These are phyloP conservation scores for Salminus brasiliensis DNA, from an alignment of 2,113 vertebrate species.

Conservation along the genomic window DNA sequence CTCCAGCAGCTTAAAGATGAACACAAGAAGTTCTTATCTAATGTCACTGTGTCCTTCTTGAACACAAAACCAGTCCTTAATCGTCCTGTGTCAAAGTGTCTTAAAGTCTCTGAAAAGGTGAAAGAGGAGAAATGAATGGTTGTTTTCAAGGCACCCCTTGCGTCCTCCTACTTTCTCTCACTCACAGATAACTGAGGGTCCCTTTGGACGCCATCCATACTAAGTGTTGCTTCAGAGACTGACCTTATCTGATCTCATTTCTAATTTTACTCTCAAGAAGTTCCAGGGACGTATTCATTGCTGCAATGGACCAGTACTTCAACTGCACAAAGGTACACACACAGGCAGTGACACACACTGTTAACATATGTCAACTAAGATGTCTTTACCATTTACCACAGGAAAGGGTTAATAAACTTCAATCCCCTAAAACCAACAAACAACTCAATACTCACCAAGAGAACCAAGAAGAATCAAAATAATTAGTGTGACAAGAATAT, in stretches of 20 bases:
- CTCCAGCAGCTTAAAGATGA: no score
- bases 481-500: slow-evolving; percentile 69
- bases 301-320: slow-evolving; percentile 75
- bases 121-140: no score
- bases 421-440: no score
- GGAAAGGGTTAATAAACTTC: no score
- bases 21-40: no score
- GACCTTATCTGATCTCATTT: slow-evolving; percentile 93
- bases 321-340: slow-evolving; percentile 63
- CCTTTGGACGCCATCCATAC: slow-evolving; percentile 76
- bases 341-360: neutral
- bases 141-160: no score
- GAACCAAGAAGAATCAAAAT: slow-evolving; percentile 61
- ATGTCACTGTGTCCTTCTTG: no score
- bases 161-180: slow-evolving; percentile 82
- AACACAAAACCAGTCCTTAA: no score
- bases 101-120: no score
- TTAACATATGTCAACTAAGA: neutral
- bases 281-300: slow-evolving; percentile 84
- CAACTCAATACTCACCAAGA: slow-evolving; percentile 38
- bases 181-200: slow-evolving; percentile 82
- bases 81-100: no score
- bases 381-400: neutral
- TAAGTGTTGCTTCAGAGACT: slow-evolving; percentile 13
- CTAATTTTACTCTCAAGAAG: slow-evolving; percentile 87